A percentile compares a stretch with the other conserved stretches of the same genome.
Conservation (phyloP, 2,113 vertebrate genomes). For the Leucopternis melanops region DNA sequence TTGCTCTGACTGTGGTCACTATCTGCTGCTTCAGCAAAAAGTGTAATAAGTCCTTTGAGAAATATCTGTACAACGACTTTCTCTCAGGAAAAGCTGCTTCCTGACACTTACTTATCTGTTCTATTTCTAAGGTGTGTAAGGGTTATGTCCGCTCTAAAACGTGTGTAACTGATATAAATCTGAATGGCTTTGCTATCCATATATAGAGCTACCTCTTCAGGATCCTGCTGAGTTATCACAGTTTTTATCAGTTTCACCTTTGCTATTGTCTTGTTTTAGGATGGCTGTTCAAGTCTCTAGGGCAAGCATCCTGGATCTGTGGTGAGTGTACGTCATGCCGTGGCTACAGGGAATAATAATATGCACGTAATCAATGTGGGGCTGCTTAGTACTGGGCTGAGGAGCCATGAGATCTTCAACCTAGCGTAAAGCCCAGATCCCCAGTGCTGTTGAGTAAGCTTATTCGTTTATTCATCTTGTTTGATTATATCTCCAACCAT, state of each 20-base stretch:
- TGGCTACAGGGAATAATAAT: not conserved
- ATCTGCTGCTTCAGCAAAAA: not conserved
- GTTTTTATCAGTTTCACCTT: not conserved
- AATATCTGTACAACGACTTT: not conserved
- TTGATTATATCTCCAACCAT: too few relatives aligned
- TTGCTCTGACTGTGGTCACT: not conserved
- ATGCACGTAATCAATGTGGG: not conserved
- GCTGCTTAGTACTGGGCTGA: not conserved
- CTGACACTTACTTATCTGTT: not conserved
- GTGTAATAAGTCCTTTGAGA: not conserved
- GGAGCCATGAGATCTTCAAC: too few relatives aligned
- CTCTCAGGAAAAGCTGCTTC: not conserved
- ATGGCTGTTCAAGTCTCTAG: not conserved
- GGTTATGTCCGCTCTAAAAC: not conserved
- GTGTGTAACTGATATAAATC: not conserved
- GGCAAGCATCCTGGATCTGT: too few relatives aligned
- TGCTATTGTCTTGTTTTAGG: not conserved
- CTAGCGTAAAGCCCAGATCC: too few relatives aligned
- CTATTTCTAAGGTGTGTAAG: not conserved
- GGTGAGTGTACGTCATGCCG: rapidly evolving
- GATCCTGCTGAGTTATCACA: not conserved
- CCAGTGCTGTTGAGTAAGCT: too few relatives aligned
- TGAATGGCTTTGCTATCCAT: not conserved
- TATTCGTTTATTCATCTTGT: too few relatives aligned
- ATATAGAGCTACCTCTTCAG: too few relatives aligned